A percentile compares a stretch with the other conserved stretches of the same genome.
These are phyloP conservation scores for Phylloscopus whistleri DNA, from an alignment of 2,113 vertebrate species.

Conservation along the genomic window DNA sequence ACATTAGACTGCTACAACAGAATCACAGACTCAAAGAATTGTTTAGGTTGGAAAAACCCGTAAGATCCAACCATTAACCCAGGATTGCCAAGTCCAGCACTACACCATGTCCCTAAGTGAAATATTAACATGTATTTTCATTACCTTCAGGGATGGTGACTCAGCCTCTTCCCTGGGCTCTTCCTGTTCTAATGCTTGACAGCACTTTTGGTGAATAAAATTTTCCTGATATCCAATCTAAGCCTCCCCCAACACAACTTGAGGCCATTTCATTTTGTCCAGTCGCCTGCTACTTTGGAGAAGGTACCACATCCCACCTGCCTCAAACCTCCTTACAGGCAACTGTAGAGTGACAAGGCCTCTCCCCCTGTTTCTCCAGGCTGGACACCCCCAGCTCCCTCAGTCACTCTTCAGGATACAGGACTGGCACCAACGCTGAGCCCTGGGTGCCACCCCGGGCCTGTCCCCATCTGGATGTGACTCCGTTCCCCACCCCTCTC, in stretches of 20 bases:
- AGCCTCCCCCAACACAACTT: neutral
- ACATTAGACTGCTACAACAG: neutral
- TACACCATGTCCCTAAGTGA: neutral
- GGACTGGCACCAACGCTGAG: neutral
- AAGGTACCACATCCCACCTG: neutral
- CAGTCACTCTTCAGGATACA: accelerated
- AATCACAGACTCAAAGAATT: neutral
- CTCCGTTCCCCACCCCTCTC: neutral
- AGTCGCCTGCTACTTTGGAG: accelerated
- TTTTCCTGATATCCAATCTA: neutral
- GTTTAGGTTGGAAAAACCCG: neutral
- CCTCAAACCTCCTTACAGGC: neutral
- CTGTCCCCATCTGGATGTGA: neutral
- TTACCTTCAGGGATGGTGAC: neutral
- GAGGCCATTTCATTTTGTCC: neutral
- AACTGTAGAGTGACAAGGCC: neutral
- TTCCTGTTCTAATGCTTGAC: neutral
- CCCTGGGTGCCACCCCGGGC: neutral
- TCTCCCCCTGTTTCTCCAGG: neutral
- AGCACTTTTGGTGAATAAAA: neutral
- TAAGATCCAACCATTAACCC: neutral
- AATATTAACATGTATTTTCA: neutral
- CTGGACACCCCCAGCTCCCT: neutral
- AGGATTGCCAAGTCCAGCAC: neutral
- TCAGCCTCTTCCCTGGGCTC: neutral